Base-by-base conservation (phyloP, 2,888 invertebrate species). In the Plagodis dolabraria region DNA sequence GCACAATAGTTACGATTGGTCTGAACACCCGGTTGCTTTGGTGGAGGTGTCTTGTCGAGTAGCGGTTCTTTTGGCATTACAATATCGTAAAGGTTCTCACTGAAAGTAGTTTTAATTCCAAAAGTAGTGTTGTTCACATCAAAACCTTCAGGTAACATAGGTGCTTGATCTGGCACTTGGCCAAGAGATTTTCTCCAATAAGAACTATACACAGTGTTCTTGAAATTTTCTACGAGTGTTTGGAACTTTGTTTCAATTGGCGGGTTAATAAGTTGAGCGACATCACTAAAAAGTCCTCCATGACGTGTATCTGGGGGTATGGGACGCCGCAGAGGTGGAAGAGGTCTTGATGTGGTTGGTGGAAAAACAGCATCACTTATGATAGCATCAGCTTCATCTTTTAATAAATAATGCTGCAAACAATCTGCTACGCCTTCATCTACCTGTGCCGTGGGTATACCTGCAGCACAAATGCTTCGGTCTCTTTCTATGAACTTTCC, bases 101-200 rank as follows among this genome's bases (percentile, higher is more conserved):
- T 75, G 58, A 63, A 73, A 7, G 69, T 51, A 0, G 81, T 83
- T 63, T 80, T 77, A 64, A 77, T 87, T 0, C 91, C 92, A 70
- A 83, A 91, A 7, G 85, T 88, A 0, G 85, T 89, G 0, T 68
- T 71, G 6, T 59, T 1, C 38, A 62, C 64, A 70, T 91, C 83
- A 54, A 85, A 83, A 10, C 88, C 90, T 66, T 79, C 82, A 5
- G 92, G 91, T 46, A 92, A 65, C 87, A 87, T 86, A 2, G 92
- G 89, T 1, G 78, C 72, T 7, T 84, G 73, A 70, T 92, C 91
- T 58, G 60, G 74, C 2, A 75, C 71, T 52, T 64, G 49, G 4
- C 86, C 91, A 5, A 91, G 68, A 11, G 72, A 74, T 64, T 77
- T 79, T 57, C 79, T 88, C 89, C 90, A 92, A 60, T 89, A 91